Evolutionary conservation across 2,797 vertebrate species (phyloP).

Genomic region (Serranus cabrilla): DNA sequence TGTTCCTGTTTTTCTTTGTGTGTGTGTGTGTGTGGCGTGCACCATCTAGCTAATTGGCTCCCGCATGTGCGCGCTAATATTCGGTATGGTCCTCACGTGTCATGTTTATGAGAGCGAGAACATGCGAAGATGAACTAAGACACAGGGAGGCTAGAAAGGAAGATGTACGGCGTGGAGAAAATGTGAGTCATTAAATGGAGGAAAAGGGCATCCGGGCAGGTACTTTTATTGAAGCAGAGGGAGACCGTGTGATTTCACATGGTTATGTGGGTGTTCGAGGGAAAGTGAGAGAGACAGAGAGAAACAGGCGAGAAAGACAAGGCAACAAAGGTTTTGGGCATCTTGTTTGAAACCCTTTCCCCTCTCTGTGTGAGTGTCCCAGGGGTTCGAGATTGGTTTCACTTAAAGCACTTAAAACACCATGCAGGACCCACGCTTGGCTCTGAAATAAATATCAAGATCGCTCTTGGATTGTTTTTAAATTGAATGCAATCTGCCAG

Average conservation of each 20-base stretch:
- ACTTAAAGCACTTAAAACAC: conserved; percentile 78
- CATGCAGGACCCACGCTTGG: conserved; percentile 61
- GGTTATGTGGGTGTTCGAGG: conserved; percentile 33
- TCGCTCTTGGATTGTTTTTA: conserved; percentile 78
- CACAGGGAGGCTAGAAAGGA: conserved; percentile 13
- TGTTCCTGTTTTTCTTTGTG: conserved; percentile 10
- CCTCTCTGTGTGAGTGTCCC: conserved; percentile 55
- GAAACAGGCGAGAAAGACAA: conserved; percentile 11
- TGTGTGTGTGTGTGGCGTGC: conserved; percentile 13
- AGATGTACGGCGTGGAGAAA: not conserved
- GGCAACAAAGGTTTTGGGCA: conserved; percentile 54
- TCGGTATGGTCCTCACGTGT: conserved; percentile 49
- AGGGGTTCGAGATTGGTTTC: conserved; percentile 69
- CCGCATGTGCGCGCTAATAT: conserved; percentile 28
- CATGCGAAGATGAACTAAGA: conserved; percentile 38
- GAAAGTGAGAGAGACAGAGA: conserved; percentile 4
- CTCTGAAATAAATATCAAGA: conserved; percentile 79
- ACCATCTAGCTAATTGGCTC: conserved; percentile 39
- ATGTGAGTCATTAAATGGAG: conserved; percentile 30
- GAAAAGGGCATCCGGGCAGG: conserved; percentile 24
- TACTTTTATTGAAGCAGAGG: conserved; percentile 23
- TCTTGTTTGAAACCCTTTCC: conserved; percentile 59
- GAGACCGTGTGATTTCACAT: conserved; percentile 46
- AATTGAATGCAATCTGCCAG: conserved; percentile 81
- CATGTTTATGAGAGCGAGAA: conserved; percentile 12